Conservation (phyloP, 2,113 vertebrate genomes). For the Ptilorrhoa leucosticta region DNA sequence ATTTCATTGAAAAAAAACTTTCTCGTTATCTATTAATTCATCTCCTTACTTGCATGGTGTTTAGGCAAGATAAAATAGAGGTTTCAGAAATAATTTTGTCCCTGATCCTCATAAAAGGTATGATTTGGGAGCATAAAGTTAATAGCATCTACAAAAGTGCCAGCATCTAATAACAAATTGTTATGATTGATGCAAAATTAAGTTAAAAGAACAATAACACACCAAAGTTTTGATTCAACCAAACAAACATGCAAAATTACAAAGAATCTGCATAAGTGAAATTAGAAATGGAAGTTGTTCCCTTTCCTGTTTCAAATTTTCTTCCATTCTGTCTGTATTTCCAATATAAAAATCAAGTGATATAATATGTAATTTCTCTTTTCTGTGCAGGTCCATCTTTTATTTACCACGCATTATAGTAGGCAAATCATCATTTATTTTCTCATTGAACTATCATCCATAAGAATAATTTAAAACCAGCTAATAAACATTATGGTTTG, state of each 20-base stretch:
- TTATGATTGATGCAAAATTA: not conserved
- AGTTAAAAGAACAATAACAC: not conserved
- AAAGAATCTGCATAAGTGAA: not conserved
- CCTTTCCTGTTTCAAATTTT: not conserved
- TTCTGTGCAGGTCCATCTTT: slow-evolving; percentile 55
- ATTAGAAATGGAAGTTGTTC: not conserved
- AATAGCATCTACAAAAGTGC: not conserved
- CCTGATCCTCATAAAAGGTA: not conserved
- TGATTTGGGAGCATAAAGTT: not conserved
- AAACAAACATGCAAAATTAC: not conserved
- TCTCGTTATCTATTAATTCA: not conserved
- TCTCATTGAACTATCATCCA: slow-evolving; percentile 64
- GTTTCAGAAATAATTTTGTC: not conserved
- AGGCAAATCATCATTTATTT: slow-evolving; percentile 71
- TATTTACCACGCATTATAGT: slow-evolving; percentile 64
- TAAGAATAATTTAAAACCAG: slow-evolving; percentile 81
- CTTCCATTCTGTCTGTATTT: not conserved
- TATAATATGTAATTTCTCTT: slow-evolving; percentile 14
- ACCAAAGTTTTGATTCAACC: not conserved
- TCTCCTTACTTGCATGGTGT: not conserved
- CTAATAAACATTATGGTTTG: slow-evolving; percentile 82
- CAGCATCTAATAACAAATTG: not conserved
- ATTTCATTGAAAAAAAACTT: not conserved
- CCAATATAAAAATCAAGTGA: slow-evolving; percentile 11
- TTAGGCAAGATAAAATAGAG: not conserved